A percentile compares a stretch with the other conserved stretches of the same genome.
Conservation (phyloP, 2,797 vertebrate species). For the Halcyon leucocephala region DNA sequence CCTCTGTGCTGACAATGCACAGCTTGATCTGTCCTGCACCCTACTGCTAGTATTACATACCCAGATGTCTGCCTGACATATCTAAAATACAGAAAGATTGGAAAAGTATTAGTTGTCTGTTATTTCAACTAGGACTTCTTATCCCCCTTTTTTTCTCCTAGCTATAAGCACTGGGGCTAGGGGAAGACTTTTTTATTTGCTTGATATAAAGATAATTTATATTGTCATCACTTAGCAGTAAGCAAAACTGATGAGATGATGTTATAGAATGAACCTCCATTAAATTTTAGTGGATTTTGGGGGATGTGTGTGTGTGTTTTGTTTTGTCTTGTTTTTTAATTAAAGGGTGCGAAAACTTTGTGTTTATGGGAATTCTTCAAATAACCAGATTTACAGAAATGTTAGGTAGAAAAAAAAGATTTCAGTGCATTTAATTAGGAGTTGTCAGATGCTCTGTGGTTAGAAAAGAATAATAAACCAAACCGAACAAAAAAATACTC, state of each 20-base stretch:
- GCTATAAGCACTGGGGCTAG: neutral
- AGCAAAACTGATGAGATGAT: neutral
- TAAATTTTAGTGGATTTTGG: neutral
- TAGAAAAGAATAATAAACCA: neutral
- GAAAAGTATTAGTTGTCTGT: neutral
- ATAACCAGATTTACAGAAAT: neutral
- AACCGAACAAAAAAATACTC: neutral
- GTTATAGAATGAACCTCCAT: neutral
- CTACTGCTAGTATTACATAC: slow-evolving; percentile 2
- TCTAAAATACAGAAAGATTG: neutral
- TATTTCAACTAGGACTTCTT: neutral
- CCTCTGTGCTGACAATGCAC: slow-evolving; percentile 27
- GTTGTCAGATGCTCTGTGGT: neutral
- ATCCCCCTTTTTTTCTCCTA: accelerated
- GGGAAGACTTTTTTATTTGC: neutral
- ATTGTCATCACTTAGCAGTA: neutral
- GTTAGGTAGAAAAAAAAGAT: neutral
- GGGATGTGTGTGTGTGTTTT: neutral
- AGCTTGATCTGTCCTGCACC: slow-evolving; percentile 46
- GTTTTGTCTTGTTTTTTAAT: neutral
- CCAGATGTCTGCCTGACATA: slow-evolving; percentile 39
- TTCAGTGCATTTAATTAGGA: neutral
- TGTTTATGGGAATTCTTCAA: neutral
- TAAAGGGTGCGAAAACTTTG: neutral
- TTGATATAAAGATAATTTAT: neutral